A percentile compares a stretch with the other conserved stretches of the same genome.
Conservation (phyloP, 2,113 vertebrate species). For the Donacobius atricapilla region DNA sequence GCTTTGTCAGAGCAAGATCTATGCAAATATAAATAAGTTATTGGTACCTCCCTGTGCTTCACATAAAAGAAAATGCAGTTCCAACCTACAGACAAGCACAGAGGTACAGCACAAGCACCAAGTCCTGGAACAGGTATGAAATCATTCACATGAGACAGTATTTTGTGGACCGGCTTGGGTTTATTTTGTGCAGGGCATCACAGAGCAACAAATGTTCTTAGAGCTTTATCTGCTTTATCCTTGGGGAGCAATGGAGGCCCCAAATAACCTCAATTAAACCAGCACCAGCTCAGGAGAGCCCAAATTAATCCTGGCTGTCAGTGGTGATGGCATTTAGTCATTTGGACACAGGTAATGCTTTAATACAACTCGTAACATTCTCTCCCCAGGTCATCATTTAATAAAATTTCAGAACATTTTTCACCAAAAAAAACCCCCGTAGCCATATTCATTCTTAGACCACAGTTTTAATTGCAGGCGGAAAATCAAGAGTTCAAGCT, state of each 20-base stretch:
- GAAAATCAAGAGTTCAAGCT: background rate
- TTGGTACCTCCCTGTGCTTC: background rate
- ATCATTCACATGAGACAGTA: background rate
- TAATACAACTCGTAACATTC: background rate
- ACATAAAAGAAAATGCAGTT: background rate
- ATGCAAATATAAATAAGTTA: background rate
- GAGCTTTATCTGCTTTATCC: background rate
- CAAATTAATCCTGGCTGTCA: background rate
- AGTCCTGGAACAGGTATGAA: background rate
- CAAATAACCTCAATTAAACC: background rate
- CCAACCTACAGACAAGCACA: background rate
- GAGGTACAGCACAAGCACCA: background rate
- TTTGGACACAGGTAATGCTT: background rate
- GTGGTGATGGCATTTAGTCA: background rate
- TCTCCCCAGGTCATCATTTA: background rate
- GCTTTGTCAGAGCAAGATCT: background rate
- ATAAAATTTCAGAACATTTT: background rate
- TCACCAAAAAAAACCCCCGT: too few species aligned
- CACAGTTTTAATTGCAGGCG: background rate
- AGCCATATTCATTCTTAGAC: background rate
- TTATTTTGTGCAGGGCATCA: background rate
- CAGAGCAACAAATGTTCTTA: background rate
- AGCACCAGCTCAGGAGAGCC: background rate
- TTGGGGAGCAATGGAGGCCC: background rate
- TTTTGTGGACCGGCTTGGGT: background rate